Percentiles rank a stretch among this genome's conserved stretches.
phyloP scores from a whole-genome alignment of 2,888 invertebrate genomes.

The Rhagium mordax region DNA sequence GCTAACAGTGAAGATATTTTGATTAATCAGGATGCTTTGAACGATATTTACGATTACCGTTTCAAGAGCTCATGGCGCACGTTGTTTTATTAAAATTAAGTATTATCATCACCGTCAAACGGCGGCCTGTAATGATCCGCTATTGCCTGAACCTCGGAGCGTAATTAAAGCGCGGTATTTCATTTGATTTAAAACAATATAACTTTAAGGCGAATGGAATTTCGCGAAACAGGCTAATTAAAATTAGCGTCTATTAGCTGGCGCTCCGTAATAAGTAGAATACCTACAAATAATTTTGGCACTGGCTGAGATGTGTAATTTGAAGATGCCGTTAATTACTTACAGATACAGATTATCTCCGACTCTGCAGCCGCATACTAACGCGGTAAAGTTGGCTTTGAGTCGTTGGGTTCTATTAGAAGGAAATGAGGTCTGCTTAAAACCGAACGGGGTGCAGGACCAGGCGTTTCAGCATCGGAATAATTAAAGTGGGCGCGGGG shows the following conservation, averaged over 20 bases:
- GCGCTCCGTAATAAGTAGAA: slow-evolving; percentile 7
- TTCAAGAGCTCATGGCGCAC: too few species aligned
- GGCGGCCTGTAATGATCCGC: not conserved
- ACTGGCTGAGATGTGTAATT: slow-evolving; percentile 21
- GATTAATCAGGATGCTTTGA: too few species aligned
- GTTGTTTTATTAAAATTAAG: too few species aligned
- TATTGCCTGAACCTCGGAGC: not conserved
- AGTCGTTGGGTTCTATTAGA: slow-evolving; percentile 53
- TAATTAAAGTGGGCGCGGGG: not conserved
- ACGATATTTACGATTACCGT: too few species aligned
- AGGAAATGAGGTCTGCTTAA: not conserved
- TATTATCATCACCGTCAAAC: not conserved
- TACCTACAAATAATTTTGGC: slow-evolving; percentile 24
- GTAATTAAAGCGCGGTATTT: slow-evolving; percentile 5
- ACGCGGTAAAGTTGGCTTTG: not conserved
- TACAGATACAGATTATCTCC: slow-evolving; percentile 31
- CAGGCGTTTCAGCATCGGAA: not conserved
- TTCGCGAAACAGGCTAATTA: slow-evolving; percentile 10
- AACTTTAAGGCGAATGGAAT: not conserved
- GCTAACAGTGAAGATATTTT: too few species aligned
- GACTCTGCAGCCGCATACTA: slow-evolving; percentile 20
- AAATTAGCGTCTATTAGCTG: slow-evolving; percentile 11
- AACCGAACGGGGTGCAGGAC: not conserved
- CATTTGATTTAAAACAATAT: slow-evolving; percentile 15
- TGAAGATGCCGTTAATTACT: slow-evolving; percentile 28